phyloP scores from a whole-genome alignment of 2,797 vertebrate species.

The Pachyuromys duprasi region DNA sequence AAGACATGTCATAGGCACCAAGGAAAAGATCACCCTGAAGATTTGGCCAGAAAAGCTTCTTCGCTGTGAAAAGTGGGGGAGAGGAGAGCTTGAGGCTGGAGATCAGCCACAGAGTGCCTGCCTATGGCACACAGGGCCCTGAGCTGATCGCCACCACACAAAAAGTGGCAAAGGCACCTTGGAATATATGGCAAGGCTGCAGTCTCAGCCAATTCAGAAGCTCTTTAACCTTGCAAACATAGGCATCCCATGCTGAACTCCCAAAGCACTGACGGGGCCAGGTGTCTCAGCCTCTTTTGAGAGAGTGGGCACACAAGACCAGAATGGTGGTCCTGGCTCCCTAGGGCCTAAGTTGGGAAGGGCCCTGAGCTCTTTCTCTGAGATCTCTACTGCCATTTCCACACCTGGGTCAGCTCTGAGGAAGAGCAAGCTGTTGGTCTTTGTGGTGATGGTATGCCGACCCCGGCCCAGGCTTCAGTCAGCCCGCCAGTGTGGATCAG shows the following conservation, averaged over 20 bases:
- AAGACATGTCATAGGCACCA: neutral
- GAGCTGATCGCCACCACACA: neutral
- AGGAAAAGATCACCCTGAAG: neutral
- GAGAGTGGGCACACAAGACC: neutral
- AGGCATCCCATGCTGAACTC: neutral
- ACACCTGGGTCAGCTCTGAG: neutral
- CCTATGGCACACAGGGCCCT: neutral
- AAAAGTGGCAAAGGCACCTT: neutral
- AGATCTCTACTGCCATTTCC: neutral
- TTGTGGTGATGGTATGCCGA: neutral
- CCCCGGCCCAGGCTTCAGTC: neutral
- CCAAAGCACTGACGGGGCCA: neutral
- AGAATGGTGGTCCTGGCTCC: neutral
- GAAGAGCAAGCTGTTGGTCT: neutral
- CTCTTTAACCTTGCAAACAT: neutral
- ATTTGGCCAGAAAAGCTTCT: neutral
- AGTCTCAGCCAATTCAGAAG: neutral
- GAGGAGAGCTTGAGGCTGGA: neutral
- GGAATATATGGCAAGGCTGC: neutral
- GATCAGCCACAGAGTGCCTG: neutral
- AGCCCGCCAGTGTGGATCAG: rapidly evolving
- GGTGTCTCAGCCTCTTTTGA: neutral
- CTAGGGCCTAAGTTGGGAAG: neutral
- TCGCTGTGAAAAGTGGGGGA: neutral
- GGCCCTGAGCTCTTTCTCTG: neutral